These are phyloP conservation scores for Lochmaea capreae DNA, from an alignment of 2,888 invertebrate genomes.

Conservation along the genomic window DNA sequence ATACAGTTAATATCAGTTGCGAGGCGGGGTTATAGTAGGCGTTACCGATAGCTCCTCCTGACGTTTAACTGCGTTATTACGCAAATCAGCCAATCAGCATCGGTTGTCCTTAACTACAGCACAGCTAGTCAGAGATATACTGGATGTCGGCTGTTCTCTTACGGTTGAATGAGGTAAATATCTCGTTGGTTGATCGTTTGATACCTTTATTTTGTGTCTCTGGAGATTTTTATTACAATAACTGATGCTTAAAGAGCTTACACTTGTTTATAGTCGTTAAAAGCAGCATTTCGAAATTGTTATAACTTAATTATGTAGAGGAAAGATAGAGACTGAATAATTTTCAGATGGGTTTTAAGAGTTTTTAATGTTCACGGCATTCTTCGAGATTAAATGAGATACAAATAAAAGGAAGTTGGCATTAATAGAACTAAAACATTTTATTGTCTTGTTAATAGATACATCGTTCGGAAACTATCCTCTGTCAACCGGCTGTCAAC, in stretches of 20 bases:
- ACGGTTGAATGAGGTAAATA: conserved; percentile 9
- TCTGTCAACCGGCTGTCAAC: no score
- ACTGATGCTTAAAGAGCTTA: conserved; percentile 63
- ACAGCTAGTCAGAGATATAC: conserved; percentile 46
- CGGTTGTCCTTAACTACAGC: conserved; percentile 52
- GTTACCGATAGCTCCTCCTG: conserved; percentile 49
- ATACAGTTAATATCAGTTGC: conserved; percentile 44
- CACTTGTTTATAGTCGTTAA: conserved; percentile 64
- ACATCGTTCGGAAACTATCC: no score
- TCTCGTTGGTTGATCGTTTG: conserved; percentile 47
- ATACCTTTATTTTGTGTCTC: conserved; percentile 59
- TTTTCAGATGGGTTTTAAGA: conserved; percentile 15
- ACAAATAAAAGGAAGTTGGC: background rate
- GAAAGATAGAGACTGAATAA: conserved; percentile 25
- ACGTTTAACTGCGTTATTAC: conserved; percentile 53
- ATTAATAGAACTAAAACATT: background rate
- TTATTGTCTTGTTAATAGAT: no score
- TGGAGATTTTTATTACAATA: conserved; percentile 62
- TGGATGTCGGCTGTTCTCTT: conserved; percentile 18
- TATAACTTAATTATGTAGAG: conserved; percentile 63
- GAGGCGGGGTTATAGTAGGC: conserved; percentile 43
- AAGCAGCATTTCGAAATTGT: conserved; percentile 63
- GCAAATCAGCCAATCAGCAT: conserved; percentile 53
- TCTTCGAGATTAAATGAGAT: background rate
- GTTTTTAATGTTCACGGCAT: background rate